Base-by-base conservation (phyloP, 2,888 invertebrate species). In the Pantelozetes paolii region DNA sequence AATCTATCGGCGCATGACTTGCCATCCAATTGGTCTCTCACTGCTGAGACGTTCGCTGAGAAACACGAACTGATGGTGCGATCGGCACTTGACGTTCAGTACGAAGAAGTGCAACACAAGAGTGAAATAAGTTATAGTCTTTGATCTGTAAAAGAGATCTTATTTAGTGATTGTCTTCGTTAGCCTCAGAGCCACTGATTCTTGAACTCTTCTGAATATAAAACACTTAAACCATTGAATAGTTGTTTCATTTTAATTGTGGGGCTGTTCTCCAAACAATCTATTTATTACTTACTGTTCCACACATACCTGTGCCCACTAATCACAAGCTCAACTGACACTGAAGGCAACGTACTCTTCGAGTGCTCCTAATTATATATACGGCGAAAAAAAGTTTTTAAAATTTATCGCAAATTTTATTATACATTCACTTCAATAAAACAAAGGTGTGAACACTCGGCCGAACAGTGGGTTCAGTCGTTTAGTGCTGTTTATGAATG, bases 51-150 rank as follows among this genome's bases (percentile, higher is more conserved):
- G 64, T 64, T 40, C 36, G 64, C 64, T 64, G 64, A 64, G 36
- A 64, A 64, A 64, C 64, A 64, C 64, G 20, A 64, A 36, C 32
- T 20, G 50, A 50, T 50, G 36, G 36, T 36, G 64, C 20, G 64
- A 40, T 30, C 32, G 26, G 20, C 62, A 64, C 23, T 36, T 36
- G 36, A 9, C 64, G 15, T 32, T 36, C 59, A 23, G 28, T 59
- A 30, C 30, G 13, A 64, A 64, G 64, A 64, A 36, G 64, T 64
- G 64, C 2, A 30, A 26, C 57, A 64, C 64, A 18, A 13, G 5
- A 20, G 20, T 64, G 6, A 15, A 50, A 50, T 50, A n/a, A 50
- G 20, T 50, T 50, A 50, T 50, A 50, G 23, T 20, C 11, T 50
- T 50, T 20, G 20, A 6, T 50, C 23, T 3, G 23, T 11, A n/a